phyloP scores from a whole-genome alignment of 2,888 invertebrate species.

The Xestia sexstrigata region DNA sequence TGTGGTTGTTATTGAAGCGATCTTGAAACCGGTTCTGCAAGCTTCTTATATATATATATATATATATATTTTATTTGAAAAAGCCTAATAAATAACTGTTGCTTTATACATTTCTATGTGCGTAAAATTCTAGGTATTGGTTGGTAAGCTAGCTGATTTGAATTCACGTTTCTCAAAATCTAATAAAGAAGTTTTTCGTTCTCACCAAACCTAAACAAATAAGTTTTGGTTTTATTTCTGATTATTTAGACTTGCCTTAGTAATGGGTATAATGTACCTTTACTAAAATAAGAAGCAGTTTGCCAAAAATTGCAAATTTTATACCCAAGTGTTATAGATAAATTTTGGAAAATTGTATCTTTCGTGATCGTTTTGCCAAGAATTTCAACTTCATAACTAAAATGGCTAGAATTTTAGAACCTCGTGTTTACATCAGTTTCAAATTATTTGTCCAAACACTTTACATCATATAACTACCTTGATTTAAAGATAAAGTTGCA shows the following conservation, averaged over 20 bases:
- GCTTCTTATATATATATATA: background rate
- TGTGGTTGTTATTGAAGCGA: background rate
- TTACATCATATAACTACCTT: conserved; percentile 1
- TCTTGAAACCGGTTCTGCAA: conserved; percentile 29
- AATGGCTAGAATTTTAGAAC: background rate
- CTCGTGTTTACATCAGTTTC: background rate
- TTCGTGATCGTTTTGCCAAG: background rate
- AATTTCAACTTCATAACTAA: background rate
- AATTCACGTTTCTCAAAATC: conserved; percentile 18
- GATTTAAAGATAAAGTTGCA: background rate
- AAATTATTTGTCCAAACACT: background rate
- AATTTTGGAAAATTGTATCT: background rate
- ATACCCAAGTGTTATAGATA: background rate
- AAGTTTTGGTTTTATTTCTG: background rate
- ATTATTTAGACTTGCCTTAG: background rate
- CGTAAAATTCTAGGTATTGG: conserved; percentile 6
- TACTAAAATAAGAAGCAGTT: too few species aligned
- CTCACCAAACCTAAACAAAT: background rate
- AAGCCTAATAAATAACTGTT: background rate
- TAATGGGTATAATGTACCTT: background rate
- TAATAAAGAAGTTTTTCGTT: background rate
- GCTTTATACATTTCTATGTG: background rate
- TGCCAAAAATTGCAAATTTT: background rate
- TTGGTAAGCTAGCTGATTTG: background rate
- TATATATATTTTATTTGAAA: background rate